phyloP scores from a whole-genome alignment of 2,113 vertebrate genomes.

The Eidolon helvum region DNA sequence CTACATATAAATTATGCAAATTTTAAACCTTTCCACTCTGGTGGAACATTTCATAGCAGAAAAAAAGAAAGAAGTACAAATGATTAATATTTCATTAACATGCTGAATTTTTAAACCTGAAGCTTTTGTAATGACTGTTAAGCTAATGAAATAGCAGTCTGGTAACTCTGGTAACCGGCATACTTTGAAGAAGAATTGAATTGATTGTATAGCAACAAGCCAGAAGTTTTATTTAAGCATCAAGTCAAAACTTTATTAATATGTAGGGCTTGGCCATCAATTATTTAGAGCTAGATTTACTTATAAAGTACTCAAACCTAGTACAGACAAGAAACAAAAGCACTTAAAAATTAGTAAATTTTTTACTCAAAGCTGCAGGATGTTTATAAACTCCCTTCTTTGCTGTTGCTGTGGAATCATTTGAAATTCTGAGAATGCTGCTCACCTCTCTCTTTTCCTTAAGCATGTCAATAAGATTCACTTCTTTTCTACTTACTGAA shows the following conservation, averaged over 20 bases:
- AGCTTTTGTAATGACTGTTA: not conserved
- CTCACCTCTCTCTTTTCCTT: not conserved
- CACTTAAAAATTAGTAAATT: not conserved
- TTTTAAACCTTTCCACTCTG: not conserved
- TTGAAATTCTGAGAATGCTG: not conserved
- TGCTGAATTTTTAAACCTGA: slow-evolving; percentile 50
- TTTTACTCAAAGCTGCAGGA: not conserved
- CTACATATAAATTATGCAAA: not conserved
- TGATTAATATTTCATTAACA: slow-evolving; percentile 59
- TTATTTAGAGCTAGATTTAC: slow-evolving; percentile 20
- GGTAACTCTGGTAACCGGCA: not conserved
- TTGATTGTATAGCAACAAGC: not conserved
- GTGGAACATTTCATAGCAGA: not conserved
- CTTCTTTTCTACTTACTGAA: not conserved
- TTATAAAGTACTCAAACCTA: not conserved
- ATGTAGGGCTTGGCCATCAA: not conserved
- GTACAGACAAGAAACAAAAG: slow-evolving; percentile 14
- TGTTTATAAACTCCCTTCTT: not conserved
- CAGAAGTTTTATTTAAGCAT: not conserved
- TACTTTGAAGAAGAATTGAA: not conserved
- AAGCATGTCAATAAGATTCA: not conserved
- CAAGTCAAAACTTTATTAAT: not conserved
- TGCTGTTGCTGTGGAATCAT: not conserved
- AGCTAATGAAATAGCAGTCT: not conserved
- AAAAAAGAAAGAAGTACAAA: not conserved